Base-by-base conservation (phyloP, 2,888 invertebrate species). In the Drosophila buzzatii region DNA sequence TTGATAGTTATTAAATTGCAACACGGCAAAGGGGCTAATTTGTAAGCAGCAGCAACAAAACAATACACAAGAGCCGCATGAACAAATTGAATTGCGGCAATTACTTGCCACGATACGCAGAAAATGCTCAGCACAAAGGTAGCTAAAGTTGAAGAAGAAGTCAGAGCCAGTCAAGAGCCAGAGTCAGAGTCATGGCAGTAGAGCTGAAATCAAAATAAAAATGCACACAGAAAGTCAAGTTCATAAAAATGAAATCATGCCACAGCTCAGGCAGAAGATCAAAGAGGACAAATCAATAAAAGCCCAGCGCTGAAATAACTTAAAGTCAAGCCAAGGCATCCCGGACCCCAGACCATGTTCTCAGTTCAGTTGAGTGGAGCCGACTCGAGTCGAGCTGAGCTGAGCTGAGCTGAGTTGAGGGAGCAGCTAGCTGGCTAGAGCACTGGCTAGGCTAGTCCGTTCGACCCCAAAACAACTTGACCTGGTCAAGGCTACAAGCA, bases 251-350 rank as follows among this genome's bases (percentile, higher is more conserved):
- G 82, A 91, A 90, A 87, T 88, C 90, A 90, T 82, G 81, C 79
- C 81, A 85, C 83, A 89, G 86, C 81, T 85, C 82, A 81, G 87
- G 69, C 79, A 83, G 79, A 85, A 91, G 88, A 86, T 90, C 90
- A 91, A 87, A 91, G 85, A 86, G 84, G 80, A 90, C 90, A 91
- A 91, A 90, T 90, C 91, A 89, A 90, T 90, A 87, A 85, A 85
- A 64, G 64, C 75, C 57, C 62, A 64, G 82, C 69, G 63, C 63
- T 67, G 89, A 89, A 84, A 84, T 84, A 84, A 84, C 83, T 84
- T 84, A 86, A 84, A 89, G 78, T 89, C 83, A 80, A 80, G 49
- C 60, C 62, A 84, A 65, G 86, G 61, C 80, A 80, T 65, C 76
- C 31, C 41, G 45, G 49, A 49, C 45, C 8, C 44, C 45, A 16